Percentiles rank a stretch among this genome's conserved stretches.
These are phyloP conservation scores for Nomada fabriciana DNA, from an alignment of 2,888 invertebrate genomes.

Conservation along the genomic window DNA sequence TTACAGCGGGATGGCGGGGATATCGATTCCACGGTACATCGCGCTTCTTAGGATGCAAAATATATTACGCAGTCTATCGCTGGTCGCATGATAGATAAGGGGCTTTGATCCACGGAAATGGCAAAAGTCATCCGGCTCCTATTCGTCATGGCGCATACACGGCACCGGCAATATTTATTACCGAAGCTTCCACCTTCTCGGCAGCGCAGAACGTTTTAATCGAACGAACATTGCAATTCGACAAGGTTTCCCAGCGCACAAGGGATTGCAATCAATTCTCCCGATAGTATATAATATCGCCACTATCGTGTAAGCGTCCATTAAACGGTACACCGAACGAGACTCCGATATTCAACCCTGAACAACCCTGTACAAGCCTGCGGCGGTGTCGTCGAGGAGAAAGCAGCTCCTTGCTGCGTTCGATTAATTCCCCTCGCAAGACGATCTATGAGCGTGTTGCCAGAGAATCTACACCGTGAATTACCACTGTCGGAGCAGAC, in stretches of 20 bases:
- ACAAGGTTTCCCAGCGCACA: no score
- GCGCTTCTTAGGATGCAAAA: constrained; percentile 24
- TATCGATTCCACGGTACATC: constrained; percentile 38
- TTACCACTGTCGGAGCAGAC: constrained; percentile 1
- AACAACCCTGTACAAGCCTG: neutral
- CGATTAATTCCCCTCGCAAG: constrained; percentile 25
- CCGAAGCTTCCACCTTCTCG: no score
- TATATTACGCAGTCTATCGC: constrained; percentile 17
- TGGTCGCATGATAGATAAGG: neutral
- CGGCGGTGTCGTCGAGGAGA: neutral
- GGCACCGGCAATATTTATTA: no score
- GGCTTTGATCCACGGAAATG: constrained; percentile 8
- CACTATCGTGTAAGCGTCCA: neutral
- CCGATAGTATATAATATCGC: neutral
- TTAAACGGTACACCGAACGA: neutral
- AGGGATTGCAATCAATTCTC: no score
- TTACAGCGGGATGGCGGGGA: neutral
- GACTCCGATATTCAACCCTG: neutral
- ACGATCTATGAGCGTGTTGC: constrained; percentile 19
- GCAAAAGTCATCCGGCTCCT: neutral
- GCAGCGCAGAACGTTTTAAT: no score
- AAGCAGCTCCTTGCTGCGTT: neutral
- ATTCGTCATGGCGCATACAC: neutral
- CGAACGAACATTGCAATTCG: no score
- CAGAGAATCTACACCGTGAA: neutral